These are phyloP conservation scores for Pemphredon lugubris DNA, from an alignment of 2,888 invertebrate species.

Conservation along the genomic window DNA sequence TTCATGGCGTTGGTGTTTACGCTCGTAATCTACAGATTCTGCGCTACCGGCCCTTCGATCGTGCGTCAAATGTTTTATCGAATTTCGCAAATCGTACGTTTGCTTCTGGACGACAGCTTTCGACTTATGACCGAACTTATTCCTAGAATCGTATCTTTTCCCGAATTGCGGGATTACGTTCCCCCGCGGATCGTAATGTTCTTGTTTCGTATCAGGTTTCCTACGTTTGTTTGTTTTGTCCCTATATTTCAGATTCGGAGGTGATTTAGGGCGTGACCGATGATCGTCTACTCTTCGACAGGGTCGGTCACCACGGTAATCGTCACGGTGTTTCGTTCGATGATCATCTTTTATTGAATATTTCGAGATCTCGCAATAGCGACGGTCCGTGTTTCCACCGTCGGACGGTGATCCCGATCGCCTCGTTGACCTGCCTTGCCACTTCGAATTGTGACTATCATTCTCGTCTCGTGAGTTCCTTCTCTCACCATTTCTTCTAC, in stretches of 20 bases:
- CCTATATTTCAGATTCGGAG: neutral
- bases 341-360: conserved; percentile 1
- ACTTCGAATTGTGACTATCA: no score
- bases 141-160: no score
- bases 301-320: no score
- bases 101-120: neutral
- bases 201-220: conserved; percentile 1
- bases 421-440: no score
- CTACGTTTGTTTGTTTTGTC: conserved; percentile 14
- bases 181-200: no score
- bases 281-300: neutral
- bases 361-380: neutral
- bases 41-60: neutral
- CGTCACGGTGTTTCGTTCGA: conserved; percentile 10
- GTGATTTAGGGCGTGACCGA: conserved; percentile 6
- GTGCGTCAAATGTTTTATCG: no score
- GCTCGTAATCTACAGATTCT: neutral
- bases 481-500: no score
- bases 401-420: no score
- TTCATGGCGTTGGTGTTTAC: neutral
- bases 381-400: neutral
- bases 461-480: no score
- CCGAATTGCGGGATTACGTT: no score
- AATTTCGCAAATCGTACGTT: neutral
- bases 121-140: neutral